Conservation (phyloP, 2,888 invertebrate genomes). For the Xestoiulus laeticollis region DNA sequence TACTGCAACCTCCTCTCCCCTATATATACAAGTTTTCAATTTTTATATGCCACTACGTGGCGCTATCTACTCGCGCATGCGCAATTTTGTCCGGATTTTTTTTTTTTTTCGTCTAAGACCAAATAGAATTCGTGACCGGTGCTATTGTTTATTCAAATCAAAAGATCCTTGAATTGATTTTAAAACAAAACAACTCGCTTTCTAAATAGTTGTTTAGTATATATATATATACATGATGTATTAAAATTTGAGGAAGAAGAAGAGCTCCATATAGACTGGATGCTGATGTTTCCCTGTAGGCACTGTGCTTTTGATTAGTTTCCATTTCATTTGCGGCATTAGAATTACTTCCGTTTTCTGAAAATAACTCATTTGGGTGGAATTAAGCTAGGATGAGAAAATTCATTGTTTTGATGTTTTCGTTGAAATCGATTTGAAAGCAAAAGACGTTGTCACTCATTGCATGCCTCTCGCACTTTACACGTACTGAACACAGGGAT, state of each 20-base stretch:
- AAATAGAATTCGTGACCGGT: too few relatives aligned
- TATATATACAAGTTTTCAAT: too few relatives aligned
- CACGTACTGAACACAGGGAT: background rate
- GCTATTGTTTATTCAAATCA: too few relatives aligned
- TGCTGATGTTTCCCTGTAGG: background rate
- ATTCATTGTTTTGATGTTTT: background rate
- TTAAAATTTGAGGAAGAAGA: too few relatives aligned
- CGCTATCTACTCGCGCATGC: too few relatives aligned
- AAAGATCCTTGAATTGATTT: too few relatives aligned
- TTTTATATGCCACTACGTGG: too few relatives aligned
- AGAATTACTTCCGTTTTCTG: background rate
- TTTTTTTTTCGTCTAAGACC: too few relatives aligned
- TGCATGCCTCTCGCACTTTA: background rate
- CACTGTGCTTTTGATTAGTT: background rate
- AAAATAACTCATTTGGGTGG: background rate
- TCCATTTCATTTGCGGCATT: background rate
- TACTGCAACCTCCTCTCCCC: too few relatives aligned
- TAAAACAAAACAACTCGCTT: too few relatives aligned
- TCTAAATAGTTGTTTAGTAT: too few relatives aligned
- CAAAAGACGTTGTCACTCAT: background rate
- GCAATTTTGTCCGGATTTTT: too few relatives aligned
- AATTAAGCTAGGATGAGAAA: background rate
- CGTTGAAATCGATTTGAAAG: background rate
- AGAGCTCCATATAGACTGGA: background rate
- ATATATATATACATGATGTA: background rate